Evolutionary conservation across 2,797 vertebrate species (phyloP).

Genomic region (Trematomus bernacchii): DNA sequence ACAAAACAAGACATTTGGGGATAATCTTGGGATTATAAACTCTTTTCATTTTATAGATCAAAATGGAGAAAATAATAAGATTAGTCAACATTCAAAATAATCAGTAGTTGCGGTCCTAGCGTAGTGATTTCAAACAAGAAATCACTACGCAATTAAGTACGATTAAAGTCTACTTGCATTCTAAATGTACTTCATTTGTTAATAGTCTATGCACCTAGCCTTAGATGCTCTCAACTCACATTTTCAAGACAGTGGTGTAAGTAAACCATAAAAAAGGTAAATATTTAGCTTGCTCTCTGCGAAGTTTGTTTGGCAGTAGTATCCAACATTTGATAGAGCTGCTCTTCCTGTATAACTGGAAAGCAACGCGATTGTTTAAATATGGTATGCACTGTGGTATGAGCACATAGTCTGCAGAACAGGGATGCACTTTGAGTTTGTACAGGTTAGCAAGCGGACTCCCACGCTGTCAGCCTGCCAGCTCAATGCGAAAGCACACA

Average conservation of each 20-base stretch:
- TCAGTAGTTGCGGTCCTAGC: too few species aligned
- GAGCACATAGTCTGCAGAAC: background rate
- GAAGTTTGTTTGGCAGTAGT: background rate
- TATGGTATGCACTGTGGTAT: background rate
- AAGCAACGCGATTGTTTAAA: background rate
- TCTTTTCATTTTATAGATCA: too few species aligned
- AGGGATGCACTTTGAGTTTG: conserved; percentile 2
- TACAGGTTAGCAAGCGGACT: conserved; percentile 14
- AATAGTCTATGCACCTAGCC: too few species aligned
- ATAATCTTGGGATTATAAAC: too few species aligned
- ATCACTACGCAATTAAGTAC: background rate
- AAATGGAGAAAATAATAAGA: too few species aligned
- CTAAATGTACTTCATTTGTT: background rate
- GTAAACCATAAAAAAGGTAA: background rate
- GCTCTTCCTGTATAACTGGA: background rate
- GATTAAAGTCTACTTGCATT: background rate
- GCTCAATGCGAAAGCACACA: conserved; percentile 41
- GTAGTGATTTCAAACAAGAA: background rate
- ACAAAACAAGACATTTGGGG: too few species aligned
- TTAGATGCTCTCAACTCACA: background rate
- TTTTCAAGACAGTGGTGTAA: background rate
- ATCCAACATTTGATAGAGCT: background rate
- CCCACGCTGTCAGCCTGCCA: conserved; percentile 59
- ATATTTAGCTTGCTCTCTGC: background rate
- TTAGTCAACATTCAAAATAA: too few species aligned